Evolutionary conservation across 2,888 invertebrate species (phyloP).

Genomic region (Tenthredo notha): DNA sequence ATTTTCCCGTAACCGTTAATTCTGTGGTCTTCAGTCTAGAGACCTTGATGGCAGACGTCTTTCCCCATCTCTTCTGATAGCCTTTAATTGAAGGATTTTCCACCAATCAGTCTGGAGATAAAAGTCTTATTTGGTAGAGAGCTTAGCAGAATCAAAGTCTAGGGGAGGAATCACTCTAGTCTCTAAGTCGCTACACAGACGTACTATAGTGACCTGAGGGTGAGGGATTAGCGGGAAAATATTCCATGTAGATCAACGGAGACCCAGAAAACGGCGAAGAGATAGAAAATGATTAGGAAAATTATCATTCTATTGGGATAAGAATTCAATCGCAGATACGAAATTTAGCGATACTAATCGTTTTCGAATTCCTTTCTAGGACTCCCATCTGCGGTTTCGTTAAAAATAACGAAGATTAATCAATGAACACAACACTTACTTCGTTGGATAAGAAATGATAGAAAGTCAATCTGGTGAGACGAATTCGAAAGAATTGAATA

Average conservation of each 20-base stretch:
- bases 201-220: not conserved
- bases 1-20: conserved; percentile 18
- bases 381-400: not conserved
- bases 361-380: not conserved
- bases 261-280: not conserved
- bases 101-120: conserved; percentile 42
- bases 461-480: not conserved
- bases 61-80: conserved; percentile 30
- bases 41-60: conserved; percentile 13
- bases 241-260: not conserved
- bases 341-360: not conserved
- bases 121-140: conserved; percentile 39
- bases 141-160: conserved; percentile 30
- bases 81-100: conserved; percentile 44
- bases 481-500: not conserved
- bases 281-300: not conserved
- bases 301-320: not conserved
- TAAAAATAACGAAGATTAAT: no score
- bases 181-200: not conserved
- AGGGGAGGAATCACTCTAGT: not conserved
- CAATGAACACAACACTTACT: not conserved
- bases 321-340: not conserved
- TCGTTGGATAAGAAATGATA: not conserved
- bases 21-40: conserved; percentile 27
- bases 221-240: not conserved